phyloP scores from a whole-genome alignment of 2,888 invertebrate genomes.

The Amphipyra berbera region DNA sequence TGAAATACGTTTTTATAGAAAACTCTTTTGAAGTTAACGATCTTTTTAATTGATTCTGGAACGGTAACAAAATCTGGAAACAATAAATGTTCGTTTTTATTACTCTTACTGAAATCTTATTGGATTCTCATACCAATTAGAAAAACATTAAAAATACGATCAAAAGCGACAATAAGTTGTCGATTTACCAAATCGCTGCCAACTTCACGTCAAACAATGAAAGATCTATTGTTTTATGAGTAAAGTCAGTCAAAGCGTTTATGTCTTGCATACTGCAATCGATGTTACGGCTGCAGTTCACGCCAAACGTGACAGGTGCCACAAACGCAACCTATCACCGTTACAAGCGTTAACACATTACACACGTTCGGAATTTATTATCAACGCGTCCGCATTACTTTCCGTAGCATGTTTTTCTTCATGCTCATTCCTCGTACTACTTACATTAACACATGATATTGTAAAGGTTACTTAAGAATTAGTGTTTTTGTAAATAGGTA shows the following conservation, averaged over 20 bases:
- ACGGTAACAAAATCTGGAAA: no score
- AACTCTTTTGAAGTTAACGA: background rate
- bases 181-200: no score
- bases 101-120: no score
- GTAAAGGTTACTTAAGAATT: constrained; percentile 2
- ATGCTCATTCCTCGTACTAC: constrained; percentile 7
- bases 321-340: constrained; percentile 10
- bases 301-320: constrained; percentile 19
- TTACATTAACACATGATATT: constrained; percentile 24
- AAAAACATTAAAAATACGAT: no score
- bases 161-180: no score
- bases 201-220: no score
- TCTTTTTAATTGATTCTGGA: no score
- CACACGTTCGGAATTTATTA: constrained; percentile 23
- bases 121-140: no score
- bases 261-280: background rate
- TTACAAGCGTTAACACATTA: constrained; percentile 1
- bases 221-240: no score
- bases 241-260: no score
- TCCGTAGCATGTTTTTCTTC: constrained; percentile 20
- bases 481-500: no score
- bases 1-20: background rate
- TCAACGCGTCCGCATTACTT: constrained; percentile 14
- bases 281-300: constrained; percentile 6
- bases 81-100: no score